These are phyloP conservation scores for Neoseiulus cucumeris DNA, from an alignment of 1,140 invertebrate species.

Conservation along the genomic window DNA sequence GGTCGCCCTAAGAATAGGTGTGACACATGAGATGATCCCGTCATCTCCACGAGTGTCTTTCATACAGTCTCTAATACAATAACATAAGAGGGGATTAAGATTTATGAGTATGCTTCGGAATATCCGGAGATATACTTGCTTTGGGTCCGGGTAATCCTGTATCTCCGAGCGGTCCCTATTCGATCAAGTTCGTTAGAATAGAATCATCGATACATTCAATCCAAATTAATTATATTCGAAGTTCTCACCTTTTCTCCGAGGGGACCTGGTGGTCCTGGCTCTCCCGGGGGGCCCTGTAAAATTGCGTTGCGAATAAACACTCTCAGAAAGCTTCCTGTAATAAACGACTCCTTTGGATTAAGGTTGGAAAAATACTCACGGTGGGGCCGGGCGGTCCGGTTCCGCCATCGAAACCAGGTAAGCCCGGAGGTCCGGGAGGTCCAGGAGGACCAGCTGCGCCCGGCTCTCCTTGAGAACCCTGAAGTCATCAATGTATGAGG, in stretches of 20 bases:
- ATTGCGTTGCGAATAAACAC: no score
- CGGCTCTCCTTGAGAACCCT: slow-evolving; percentile 50
- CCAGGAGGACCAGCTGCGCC: slow-evolving; percentile 71
- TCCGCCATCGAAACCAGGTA: slow-evolving; percentile 59
- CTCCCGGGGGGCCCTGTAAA: slow-evolving; percentile 40
- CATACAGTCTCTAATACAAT: not conserved
- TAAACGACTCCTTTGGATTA: no score
- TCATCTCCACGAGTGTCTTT: no score
- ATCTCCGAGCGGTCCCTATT: slow-evolving; percentile 15
- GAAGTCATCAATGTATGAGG: no score
- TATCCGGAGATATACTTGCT: slow-evolving; percentile 5
- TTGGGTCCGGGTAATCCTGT: slow-evolving; percentile 30
- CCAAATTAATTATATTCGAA: not conserved
- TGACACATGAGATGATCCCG: no score
- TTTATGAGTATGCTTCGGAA: not conserved
- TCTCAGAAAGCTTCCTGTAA: no score
- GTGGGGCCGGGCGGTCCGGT: slow-evolving; percentile 24
- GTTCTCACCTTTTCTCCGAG: slow-evolving; percentile 34
- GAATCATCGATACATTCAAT: no score
- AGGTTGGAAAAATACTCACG: no score
- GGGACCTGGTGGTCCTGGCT: slow-evolving; percentile 37
- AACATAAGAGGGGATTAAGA: not conserved
- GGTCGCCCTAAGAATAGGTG: slow-evolving; percentile 45
- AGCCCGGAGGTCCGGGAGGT: slow-evolving; percentile 53
- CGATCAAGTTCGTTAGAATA: not conserved